Conservation (phyloP, 2,888 invertebrate species). For the Netelia virgata region DNA sequence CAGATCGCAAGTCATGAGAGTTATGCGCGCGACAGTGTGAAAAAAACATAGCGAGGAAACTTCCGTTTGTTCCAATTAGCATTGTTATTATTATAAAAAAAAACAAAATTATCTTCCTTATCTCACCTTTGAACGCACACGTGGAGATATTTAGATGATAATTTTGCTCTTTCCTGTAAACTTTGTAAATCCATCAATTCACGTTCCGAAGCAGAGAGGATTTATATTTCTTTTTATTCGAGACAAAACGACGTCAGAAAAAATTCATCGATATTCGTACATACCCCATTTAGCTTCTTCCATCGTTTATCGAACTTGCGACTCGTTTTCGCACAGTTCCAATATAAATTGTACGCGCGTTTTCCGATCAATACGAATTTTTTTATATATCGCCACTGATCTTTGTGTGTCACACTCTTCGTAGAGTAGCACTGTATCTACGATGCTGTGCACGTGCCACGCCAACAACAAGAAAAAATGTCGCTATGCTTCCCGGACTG, state of each 20-base stretch:
- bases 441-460: slow-evolving; percentile 12
- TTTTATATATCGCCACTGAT: slow-evolving; percentile 1
- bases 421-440: not conserved
- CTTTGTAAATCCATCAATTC: slow-evolving; percentile 19
- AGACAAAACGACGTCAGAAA: too few species aligned
- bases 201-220: not conserved
- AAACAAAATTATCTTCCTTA: slow-evolving; percentile 44
- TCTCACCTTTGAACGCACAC: slow-evolving; percentile 45
- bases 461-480: slow-evolving; percentile 5
- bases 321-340: not conserved
- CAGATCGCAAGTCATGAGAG: too few species aligned
- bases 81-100: slow-evolving; percentile 25
- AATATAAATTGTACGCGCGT: slow-evolving; percentile 8
- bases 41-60: slow-evolving; percentile 27
- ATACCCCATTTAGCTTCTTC: too few species aligned
- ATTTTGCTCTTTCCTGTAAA: slow-evolving; percentile 20
- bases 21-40: slow-evolving; percentile 2
- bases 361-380: slow-evolving; percentile 23
- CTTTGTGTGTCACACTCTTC: slow-evolving; percentile 50
- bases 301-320: slow-evolving; percentile 20
- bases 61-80: slow-evolving; percentile 7
- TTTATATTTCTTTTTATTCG: not conserved
- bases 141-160: slow-evolving; percentile 14
- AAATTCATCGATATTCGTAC: not conserved
- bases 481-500: slow-evolving; percentile 26